phyloP scores from a whole-genome alignment of 2,888 invertebrate species.

The Tillus elongatus region DNA sequence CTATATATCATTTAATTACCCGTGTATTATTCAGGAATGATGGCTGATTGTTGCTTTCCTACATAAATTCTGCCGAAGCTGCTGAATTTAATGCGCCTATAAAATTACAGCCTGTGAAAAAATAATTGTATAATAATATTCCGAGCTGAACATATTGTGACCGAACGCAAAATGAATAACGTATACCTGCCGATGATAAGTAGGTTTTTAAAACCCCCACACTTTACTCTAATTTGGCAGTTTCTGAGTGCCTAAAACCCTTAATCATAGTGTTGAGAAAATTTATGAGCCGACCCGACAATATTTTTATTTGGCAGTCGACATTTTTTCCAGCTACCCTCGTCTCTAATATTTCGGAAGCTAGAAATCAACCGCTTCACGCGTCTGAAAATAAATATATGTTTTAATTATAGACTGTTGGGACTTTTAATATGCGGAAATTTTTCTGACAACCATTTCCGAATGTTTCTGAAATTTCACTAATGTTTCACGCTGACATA shows the following conservation, averaged over 20 bases:
- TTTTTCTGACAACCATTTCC: not conserved
- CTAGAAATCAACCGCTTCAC: not conserved
- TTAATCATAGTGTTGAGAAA: constrained; percentile 12
- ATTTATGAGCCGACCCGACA: constrained; percentile 14
- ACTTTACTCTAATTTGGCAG: not conserved
- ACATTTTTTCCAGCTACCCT: constrained; percentile 15
- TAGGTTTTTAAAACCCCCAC: constrained; percentile 2
- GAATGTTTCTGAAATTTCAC: not conserved
- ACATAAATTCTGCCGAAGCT: too few relatives aligned
- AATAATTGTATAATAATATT: constrained; percentile 1
- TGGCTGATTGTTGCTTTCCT: too few relatives aligned
- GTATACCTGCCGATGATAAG: too few relatives aligned
- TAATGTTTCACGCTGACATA: not conserved
- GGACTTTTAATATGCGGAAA: not conserved
- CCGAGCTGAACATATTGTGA: too few relatives aligned
- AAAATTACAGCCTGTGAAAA: too few relatives aligned
- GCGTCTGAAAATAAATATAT: too few relatives aligned
- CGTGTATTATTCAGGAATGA: too few relatives aligned
- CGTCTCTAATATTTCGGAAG: constrained; percentile 2
- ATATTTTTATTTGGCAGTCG: constrained; percentile 14
- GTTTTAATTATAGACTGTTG: not conserved
- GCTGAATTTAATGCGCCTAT: too few relatives aligned
- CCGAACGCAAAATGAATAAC: too few relatives aligned
- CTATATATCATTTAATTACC: too few relatives aligned
- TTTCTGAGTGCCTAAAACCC: constrained; percentile 10